These are phyloP conservation scores for Erynnis tages DNA, from an alignment of 2,888 invertebrate species.

Conservation along the genomic window DNA sequence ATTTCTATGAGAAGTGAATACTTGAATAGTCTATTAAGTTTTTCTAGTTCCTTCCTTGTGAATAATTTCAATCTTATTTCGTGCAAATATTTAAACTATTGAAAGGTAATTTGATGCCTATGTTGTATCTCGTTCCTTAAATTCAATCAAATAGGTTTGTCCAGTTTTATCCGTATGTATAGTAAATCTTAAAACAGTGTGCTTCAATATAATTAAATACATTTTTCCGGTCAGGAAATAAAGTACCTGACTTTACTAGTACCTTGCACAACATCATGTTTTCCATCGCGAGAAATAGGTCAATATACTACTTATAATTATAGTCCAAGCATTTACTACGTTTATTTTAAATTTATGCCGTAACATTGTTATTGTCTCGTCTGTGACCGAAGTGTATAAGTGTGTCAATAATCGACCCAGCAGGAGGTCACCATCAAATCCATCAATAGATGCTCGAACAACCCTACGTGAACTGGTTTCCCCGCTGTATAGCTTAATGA, in stretches of 20 bases:
- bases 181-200: no score
- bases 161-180: no score
- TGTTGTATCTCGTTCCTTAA: no score
- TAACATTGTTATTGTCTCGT: neutral
- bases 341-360: neutral
- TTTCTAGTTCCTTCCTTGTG: neutral
- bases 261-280: neutral
- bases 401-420: neutral
- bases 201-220: no score
- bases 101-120: no score
- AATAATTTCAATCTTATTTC: neutral
- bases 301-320: no score
- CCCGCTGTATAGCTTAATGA: conserved; percentile 36
- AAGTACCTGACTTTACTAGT: no score
- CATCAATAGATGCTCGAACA: conserved; percentile 26
- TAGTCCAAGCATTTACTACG: no score
- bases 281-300: neutral
- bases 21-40: neutral
- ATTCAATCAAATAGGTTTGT: no score
- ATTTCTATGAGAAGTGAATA: neutral
- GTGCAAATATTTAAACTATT: neutral
- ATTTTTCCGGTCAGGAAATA: no score
- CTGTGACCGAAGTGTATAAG: neutral
- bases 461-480: conserved; percentile 26
- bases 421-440: conserved; percentile 15